Evolutionary conservation across 2,797 vertebrate genomes (phyloP).

Genomic region (Centropyge bicolor): DNA sequence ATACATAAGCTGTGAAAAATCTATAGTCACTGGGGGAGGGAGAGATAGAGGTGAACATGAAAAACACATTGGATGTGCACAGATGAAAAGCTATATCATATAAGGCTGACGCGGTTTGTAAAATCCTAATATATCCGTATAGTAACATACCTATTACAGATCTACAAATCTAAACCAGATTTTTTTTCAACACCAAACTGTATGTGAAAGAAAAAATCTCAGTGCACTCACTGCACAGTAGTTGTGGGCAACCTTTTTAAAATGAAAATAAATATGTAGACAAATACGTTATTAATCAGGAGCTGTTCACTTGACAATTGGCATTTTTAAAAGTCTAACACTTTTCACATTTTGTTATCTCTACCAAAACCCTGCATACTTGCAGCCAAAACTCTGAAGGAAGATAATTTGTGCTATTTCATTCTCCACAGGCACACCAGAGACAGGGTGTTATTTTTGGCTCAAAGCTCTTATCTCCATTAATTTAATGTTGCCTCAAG

Average conservation of each 20-base stretch:
- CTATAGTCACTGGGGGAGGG: slow-evolving; percentile 43
- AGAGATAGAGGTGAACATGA: slow-evolving; percentile 1
- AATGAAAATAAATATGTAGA: not conserved
- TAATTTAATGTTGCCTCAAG: slow-evolving; percentile 91
- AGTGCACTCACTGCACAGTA: not conserved
- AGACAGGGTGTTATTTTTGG: slow-evolving; percentile 90
- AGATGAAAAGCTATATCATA: not conserved
- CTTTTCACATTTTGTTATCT: slow-evolving; percentile 75
- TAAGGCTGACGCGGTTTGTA: not conserved
- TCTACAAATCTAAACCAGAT: not conserved
- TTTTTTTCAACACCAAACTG: not conserved
- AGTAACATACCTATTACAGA: not conserved
- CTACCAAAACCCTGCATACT: slow-evolving; percentile 82
- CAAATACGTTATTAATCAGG: not conserved
- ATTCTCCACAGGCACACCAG: slow-evolving; percentile 85
- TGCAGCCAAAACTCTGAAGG: slow-evolving; percentile 86
- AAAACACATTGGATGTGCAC: slow-evolving; percentile 11
- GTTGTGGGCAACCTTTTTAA: not conserved
- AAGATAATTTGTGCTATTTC: slow-evolving; percentile 87
- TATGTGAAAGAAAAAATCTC: not conserved
- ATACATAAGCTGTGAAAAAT: slow-evolving; percentile 71
- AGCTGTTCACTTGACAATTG: slow-evolving; percentile 25
- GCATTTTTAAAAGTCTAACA: slow-evolving; percentile 8
- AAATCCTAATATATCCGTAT: not conserved
- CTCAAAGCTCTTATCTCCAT: slow-evolving; percentile 89